phyloP scores from a whole-genome alignment of 1,140 invertebrate genomes.

The Chironomus striatipennis region DNA sequence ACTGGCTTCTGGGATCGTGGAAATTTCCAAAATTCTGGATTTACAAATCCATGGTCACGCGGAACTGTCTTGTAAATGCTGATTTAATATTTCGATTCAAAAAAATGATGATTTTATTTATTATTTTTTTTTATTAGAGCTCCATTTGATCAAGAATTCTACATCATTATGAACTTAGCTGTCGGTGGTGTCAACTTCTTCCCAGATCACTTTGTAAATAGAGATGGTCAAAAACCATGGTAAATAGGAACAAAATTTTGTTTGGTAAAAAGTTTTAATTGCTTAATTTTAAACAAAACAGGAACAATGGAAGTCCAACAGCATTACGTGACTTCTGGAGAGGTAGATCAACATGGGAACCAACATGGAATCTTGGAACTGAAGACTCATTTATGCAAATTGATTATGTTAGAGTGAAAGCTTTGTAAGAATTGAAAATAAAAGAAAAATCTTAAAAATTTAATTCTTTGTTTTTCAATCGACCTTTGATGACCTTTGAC shows the following conservation, averaged over 20 bases:
- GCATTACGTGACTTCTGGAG: constrained; percentile 22
- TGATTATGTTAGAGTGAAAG: constrained; percentile 16
- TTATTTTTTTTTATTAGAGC: constrained; percentile 30
- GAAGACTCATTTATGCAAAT: constrained; percentile 8
- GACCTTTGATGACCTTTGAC: too few relatives aligned
- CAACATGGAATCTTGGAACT: constrained; percentile 1
- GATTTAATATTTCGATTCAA: too few relatives aligned
- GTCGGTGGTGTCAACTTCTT: constrained; percentile 21
- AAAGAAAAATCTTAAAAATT: too few relatives aligned
- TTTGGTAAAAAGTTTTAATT: too few relatives aligned
- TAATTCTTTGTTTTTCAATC: too few relatives aligned
- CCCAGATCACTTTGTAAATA: not conserved
- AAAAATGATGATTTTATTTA: too few relatives aligned
- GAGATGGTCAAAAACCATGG: not conserved
- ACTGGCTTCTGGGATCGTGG: constrained; percentile 38
- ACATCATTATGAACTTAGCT: constrained; percentile 23
- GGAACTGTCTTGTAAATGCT: constrained; percentile 34
- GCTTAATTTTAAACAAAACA: too few relatives aligned
- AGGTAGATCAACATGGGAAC: not conserved
- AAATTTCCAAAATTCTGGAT: constrained; percentile 28
- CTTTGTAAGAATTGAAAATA: not conserved
- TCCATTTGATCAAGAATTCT: constrained; percentile 47
- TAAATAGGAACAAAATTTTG: too few relatives aligned
- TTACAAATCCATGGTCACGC: constrained; percentile 34
- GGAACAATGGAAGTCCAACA: not conserved